Evolutionary conservation across 2,888 invertebrate genomes (phyloP).

Genomic region (Choristoneura rosaceana): DNA sequence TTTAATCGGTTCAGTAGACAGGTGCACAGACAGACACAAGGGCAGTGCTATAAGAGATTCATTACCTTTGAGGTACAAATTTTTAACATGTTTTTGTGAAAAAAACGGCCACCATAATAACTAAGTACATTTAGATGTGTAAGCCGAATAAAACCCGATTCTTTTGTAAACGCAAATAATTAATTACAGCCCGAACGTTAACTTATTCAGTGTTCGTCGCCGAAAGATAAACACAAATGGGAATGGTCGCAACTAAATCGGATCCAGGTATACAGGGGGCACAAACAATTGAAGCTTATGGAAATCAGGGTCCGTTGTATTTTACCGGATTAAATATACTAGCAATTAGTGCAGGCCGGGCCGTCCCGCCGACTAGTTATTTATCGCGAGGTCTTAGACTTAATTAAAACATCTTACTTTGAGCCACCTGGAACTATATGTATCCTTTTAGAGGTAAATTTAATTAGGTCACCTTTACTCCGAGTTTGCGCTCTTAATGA

Average conservation of each 20-base stretch:
- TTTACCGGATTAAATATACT: slow-evolving; percentile 84
- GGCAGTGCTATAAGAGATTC: too few species aligned
- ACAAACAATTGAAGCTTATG: slow-evolving; percentile 84
- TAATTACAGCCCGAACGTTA: slow-evolving; percentile 58
- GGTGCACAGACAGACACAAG: too few species aligned
- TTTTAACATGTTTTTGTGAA: neutral
- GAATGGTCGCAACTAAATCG: slow-evolving; percentile 76
- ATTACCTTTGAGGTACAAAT: too few species aligned
- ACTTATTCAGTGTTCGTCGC: slow-evolving; percentile 66
- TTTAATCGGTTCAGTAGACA: too few species aligned
- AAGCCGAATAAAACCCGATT: slow-evolving; percentile 11
- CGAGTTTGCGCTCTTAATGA: slow-evolving; percentile 42
- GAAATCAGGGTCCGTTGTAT: slow-evolving; percentile 81
- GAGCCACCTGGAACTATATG: slow-evolving; percentile 68
- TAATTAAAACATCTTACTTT: slow-evolving; percentile 84
- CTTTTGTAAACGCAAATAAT: slow-evolving; percentile 53
- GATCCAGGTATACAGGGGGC: slow-evolving; percentile 69
- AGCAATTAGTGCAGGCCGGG: slow-evolving; percentile 80
- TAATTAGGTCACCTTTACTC: slow-evolving; percentile 66
- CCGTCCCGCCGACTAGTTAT: slow-evolving; percentile 72
- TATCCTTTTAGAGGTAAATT: slow-evolving; percentile 68
- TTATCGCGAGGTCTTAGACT: slow-evolving; percentile 82
- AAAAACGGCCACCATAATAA: neutral
- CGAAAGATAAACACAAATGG: slow-evolving; percentile 73
- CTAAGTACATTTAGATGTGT: neutral